Conservation (phyloP, 2,888 invertebrate species). For the Lampropteryx suffumata region DNA sequence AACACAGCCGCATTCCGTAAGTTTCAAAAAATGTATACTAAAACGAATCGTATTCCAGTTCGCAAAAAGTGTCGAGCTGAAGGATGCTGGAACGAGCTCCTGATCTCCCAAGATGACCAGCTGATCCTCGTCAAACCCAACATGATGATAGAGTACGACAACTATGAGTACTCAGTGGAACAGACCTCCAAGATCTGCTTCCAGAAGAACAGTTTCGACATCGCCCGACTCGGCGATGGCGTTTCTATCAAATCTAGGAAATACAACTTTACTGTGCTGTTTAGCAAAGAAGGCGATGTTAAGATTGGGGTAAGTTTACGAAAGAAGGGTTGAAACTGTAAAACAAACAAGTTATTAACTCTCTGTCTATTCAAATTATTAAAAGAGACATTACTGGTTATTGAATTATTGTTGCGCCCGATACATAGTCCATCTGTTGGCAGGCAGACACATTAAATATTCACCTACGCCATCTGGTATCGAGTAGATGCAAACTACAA, state of each 20-base stretch:
- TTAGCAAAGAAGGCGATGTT: constrained; percentile 86
- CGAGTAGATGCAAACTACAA: too few species aligned
- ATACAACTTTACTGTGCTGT: constrained; percentile 89
- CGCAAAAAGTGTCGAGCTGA: constrained; percentile 84
- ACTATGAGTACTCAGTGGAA: constrained; percentile 83
- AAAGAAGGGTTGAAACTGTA: background rate
- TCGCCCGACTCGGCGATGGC: constrained; percentile 87
- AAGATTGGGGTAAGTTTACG: constrained; percentile 85
- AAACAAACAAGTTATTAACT: too few species aligned
- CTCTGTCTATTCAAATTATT: too few species aligned
- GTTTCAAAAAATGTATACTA: background rate
- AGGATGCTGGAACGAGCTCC: constrained; percentile 84
- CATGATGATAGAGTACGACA: constrained; percentile 86
- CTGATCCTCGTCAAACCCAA: constrained; percentile 83
- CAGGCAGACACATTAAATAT: too few species aligned
- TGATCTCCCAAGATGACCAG: constrained; percentile 84
- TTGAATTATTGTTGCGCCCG: too few species aligned
- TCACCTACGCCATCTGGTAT: too few species aligned
- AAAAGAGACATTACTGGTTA: too few species aligned
- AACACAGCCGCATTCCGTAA: too few species aligned
- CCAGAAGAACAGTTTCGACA: constrained; percentile 84
- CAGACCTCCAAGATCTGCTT: constrained; percentile 84
- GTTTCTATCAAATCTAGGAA: constrained; percentile 86
- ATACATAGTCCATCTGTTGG: too few species aligned
- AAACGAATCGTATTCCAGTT: constrained; percentile 61